A percentile compares a stretch with the other conserved stretches of the same genome.
Conservation (phyloP, 2,888 invertebrate genomes). For the Temnothorax rugatulus region DNA sequence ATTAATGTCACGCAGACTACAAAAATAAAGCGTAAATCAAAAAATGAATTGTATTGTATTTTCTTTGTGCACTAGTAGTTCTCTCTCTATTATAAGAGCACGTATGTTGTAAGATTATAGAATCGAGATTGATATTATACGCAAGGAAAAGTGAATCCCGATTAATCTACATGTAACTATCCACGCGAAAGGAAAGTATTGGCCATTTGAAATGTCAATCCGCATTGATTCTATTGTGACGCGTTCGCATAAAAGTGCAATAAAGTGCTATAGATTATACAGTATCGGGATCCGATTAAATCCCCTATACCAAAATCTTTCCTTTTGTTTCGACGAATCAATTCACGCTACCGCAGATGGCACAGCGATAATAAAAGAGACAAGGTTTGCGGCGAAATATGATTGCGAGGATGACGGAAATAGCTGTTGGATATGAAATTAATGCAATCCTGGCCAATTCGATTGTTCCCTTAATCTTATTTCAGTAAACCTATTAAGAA, state of each 20-base stretch:
- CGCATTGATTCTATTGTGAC: constrained; percentile 2
- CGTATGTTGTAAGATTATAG: not conserved
- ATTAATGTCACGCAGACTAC: not conserved
- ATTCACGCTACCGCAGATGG: not conserved
- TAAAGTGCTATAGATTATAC: constrained; percentile 24
- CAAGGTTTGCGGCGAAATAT: not conserved
- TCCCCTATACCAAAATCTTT: constrained; percentile 19
- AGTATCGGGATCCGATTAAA: constrained; percentile 29
- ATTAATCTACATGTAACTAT: not conserved
- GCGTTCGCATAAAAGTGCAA: constrained; percentile 14
- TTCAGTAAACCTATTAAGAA: too few species aligned
- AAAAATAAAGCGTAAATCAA: not conserved
- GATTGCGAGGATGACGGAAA: not conserved
- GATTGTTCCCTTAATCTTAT: not conserved
- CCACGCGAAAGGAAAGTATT: constrained; percentile 11
- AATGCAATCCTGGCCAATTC: not conserved
- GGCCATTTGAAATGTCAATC: constrained; percentile 9
- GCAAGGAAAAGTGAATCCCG: not conserved
- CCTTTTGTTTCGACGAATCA: constrained; percentile 20
- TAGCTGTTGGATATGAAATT: not conserved
- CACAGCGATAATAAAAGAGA: constrained; percentile 6
- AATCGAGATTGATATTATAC: not conserved
- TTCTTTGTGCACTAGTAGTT: not conserved
- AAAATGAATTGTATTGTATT: not conserved
- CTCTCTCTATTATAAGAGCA: not conserved